These are phyloP conservation scores for Sciaenops ocellatus DNA, from an alignment of 2,797 vertebrate species.

Conservation along the genomic window DNA sequence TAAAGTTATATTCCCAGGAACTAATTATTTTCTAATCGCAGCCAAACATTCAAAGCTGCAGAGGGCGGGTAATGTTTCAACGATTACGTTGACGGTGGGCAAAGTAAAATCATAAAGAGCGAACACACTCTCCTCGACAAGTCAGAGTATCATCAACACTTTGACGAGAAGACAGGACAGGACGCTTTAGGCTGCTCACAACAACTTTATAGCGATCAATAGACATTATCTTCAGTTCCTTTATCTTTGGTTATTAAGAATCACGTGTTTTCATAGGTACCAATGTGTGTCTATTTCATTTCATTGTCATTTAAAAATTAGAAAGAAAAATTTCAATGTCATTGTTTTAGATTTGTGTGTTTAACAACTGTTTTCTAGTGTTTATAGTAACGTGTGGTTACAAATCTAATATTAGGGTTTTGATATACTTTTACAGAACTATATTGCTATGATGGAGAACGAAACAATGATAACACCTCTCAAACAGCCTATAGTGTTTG, in stretches of 20 bases:
- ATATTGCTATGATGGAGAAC: constrained; percentile 62
- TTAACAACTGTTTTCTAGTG: not conserved
- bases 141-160: constrained; percentile 8
- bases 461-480: constrained; percentile 46
- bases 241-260: not conserved
- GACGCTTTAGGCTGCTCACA: not conserved
- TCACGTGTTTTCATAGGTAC: constrained; percentile 5
- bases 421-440: constrained; percentile 23
- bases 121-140: not conserved
- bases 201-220: not conserved
- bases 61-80: not conserved
- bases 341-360: not conserved
- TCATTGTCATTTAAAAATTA: not conserved
- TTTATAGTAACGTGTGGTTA: not conserved
- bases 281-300: not conserved
- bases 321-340: not conserved
- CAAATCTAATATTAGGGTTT: not conserved
- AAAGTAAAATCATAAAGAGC: not conserved
- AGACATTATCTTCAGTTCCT: not conserved
- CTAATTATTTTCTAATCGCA: too few species aligned
- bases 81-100: not conserved
- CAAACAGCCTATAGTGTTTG: constrained; percentile 70
- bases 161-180: not conserved
- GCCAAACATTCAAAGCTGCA: not conserved
- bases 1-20: not conserved